Percentiles rank a stretch among this genome's conserved stretches.
Evolutionary conservation across 2,888 invertebrate species (phyloP).

Genomic region (Pollenia angustigena): DNA sequence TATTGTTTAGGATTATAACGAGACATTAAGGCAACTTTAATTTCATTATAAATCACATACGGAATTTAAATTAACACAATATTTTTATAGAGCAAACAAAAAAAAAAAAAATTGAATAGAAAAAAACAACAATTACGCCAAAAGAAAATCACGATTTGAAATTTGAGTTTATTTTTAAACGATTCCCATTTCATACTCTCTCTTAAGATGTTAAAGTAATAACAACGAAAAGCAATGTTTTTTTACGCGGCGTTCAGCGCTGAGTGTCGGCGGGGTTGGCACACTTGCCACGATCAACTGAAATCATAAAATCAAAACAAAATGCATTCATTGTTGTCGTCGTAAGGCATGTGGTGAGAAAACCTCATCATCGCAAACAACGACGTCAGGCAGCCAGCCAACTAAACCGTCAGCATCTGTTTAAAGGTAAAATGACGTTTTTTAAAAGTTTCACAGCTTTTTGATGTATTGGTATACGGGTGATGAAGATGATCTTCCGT

Average conservation of each 20-base stretch:
- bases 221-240: conserved; percentile 16
- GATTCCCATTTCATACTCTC: conserved; percentile 7
- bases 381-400: conserved; percentile 31
- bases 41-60: conserved; percentile 40
- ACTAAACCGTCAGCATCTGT: conserved; percentile 6
- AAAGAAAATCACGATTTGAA: conserved; percentile 32
- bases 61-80: conserved; percentile 17
- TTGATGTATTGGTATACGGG: background rate
- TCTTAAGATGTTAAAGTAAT: conserved; percentile 2
- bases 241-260: conserved; percentile 35
- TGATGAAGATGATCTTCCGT: conserved; percentile 9
- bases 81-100: background rate
- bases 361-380: conserved; percentile 35
- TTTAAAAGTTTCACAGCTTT: conserved; percentile 10
- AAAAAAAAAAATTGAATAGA: background rate
- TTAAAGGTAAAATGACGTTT: conserved; percentile 23
- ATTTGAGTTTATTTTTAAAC: conserved; percentile 58
- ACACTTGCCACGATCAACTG: conserved; percentile 70
- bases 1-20: conserved; percentile 39
- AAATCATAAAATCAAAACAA: conserved; percentile 61
- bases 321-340: conserved; percentile 32
- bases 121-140: conserved; percentile 28
- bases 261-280: conserved; percentile 45
- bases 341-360: conserved; percentile 42
- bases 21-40: conserved; percentile 57